Evolutionary conservation across 1,140 invertebrate species (phyloP), one percentile per base, ranked within the genome.

Genomic region (Whitmania pigra): DNA sequence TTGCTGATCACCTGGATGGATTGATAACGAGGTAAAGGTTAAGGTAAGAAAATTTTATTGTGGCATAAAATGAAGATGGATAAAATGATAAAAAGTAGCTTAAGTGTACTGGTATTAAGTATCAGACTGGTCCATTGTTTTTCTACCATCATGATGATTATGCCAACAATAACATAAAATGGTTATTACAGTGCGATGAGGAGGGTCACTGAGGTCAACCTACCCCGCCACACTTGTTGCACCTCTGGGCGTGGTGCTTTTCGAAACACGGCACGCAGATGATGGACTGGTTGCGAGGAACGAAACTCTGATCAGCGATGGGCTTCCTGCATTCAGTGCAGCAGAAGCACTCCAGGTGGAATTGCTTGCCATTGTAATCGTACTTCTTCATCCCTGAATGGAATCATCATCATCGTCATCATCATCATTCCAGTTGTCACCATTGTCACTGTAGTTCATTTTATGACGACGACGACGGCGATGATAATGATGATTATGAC

Each of bases 261-360:
- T 97, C 94, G 79, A 96, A 97, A 83, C 94, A 97, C 75, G 89
- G 88, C 72, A 92, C 91, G 83, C 94, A 98, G 84, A 94, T 97
- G 81, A 97, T 96, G 83, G 96, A 93, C 81, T 97, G 92, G 79
- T 97, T 94, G 66, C 93, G 87, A 43, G 94, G 94, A 83, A 97
- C 95, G 85, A 97, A 97, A 83, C 91, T 94, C 85, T 94, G 94
- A 76, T 93, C 97, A 72, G 94, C 94, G 77, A 97, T 97, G 57
- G 94, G 88, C 76, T 88, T 90, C 83, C 94, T 94, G 87, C 94
- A 97, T 25, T 93, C 90, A 74, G 89, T 89, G 85, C 94, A 97
- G 81, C 90, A 91, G 88, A 98, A 98, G 80, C 94, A 98, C 81
- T 96, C 95, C 86, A 97, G 94, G 83, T 98, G 94, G 94, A 93